phyloP scores from a whole-genome alignment of 2,888 invertebrate genomes.

The Hymenopus coronatus region DNA sequence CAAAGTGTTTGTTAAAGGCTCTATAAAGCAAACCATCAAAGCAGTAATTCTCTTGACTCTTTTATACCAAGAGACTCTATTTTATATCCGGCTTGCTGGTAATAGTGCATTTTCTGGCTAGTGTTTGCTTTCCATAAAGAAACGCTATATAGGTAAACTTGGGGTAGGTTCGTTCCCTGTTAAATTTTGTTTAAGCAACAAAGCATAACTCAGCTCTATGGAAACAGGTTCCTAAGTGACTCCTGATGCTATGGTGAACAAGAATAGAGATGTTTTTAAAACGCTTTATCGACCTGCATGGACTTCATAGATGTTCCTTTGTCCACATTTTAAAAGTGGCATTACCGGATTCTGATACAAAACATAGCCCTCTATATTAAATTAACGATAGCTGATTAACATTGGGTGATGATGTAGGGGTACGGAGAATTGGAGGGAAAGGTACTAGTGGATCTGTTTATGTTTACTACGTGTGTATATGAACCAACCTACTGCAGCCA shows the following conservation, averaged over 20 bases:
- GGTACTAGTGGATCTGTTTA: too few species aligned
- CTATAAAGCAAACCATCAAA: not conserved
- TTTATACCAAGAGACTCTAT: not conserved
- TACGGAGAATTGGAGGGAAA: too few species aligned
- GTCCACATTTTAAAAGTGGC: too few species aligned
- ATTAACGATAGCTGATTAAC: too few species aligned
- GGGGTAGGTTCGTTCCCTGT: not conserved
- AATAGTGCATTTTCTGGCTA: not conserved
- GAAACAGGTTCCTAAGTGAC: not conserved
- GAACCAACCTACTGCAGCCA: too few species aligned
- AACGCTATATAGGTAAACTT: not conserved
- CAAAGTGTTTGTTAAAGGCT: not conserved
- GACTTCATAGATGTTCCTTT: too few species aligned
- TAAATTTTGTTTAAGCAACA: not conserved
- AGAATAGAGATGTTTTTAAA: too few species aligned
- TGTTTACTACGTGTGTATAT: too few species aligned
- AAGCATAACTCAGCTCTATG: not conserved
- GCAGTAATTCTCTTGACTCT: not conserved
- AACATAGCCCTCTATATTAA: too few species aligned
- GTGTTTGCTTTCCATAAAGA: not conserved
- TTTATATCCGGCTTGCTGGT: not conserved
- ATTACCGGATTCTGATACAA: too few species aligned
- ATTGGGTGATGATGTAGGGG: too few species aligned
- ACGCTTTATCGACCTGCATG: too few species aligned
- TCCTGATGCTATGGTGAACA: not conserved